Evolutionary conservation across 2,888 invertebrate genomes (phyloP), one percentile per base, ranked within the genome.

Genomic region (Macaria notata): DNA sequence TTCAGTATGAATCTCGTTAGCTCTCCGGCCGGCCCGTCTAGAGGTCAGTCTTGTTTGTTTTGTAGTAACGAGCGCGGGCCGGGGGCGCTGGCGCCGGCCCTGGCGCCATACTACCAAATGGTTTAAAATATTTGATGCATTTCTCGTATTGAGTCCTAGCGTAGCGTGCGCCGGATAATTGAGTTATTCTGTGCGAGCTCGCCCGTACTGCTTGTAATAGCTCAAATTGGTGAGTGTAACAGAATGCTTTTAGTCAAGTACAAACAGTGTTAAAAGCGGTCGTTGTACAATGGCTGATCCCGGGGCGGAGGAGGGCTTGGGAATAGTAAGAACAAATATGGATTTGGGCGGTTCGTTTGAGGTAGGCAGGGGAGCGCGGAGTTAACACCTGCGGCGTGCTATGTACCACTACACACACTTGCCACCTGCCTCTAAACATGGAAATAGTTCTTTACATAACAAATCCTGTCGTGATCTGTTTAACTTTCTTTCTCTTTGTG

Each of bases 1-100:
- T 80, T 86, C 88, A 81, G 88, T 19, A 19, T 89, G 88, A 87
- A 90, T 89, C 89, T 89, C 87, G 89, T 89, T 88, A 89, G 84
- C 81, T 79, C 66, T 72, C 82, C 81, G 77, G 77, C 59, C 82
- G 77, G 83, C 77, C 84, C 83, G 86, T 80, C 86, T 84, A 84
- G 84, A 86, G 89, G 88, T 88, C 87, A 87, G 72, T 91, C 84
- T 88, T 91, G 88, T 91, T 91, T 91, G 89, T 90, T 90, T 91
- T 91, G 83, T 88, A 87, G 80, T 86, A 88, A 87, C 84, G 88
- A 87, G 83, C 81, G 86, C 78, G 84, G 83, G 83, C 85, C 84
- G 84, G 84, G 88, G 85, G 86, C 88, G 78, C 84, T 78, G 89
- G 88, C 88, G 88, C 86, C 85, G 76, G 74, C 68, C 74, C 77